Base-by-base conservation (phyloP, 2,797 vertebrate species). In the Sebastes minor region DNA sequence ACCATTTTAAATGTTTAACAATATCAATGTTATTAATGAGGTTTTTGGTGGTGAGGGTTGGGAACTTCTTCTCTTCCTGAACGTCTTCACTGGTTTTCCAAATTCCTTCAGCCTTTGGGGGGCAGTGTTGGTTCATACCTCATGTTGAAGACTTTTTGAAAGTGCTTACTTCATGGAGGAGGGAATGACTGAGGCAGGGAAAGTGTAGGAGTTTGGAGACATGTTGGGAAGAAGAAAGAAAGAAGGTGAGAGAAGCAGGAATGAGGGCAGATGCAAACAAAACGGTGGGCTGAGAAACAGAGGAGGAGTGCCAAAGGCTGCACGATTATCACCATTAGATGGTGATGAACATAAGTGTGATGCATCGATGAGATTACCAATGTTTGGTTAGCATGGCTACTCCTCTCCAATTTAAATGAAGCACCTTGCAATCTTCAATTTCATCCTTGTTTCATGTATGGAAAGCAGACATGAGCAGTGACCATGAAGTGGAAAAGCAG, bases 81-180 rank as follows among this genome's bases (percentile, higher is more conserved):
- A 12, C 7, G 2, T 53, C 52, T 63, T 69, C 35, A 61, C 18
- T 35, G 8, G 12, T 57, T 67, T 60, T 10, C 53, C 55, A 56
- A 57, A 67, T 73, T 33, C 64, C 49, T 71, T 63, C 16, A 42
- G 20, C 88, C 95, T 95, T 85, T 87, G 92, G 95, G 91, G 93
- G 95, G 95, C 95, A 96, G 93, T 96, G 91, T 95, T 95, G 95
- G 16, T 92, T 92, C 93, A 91, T 71, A 85, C 57, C 89, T 91
- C 82, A 57, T 46, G 32, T 18, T n/a, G 33, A 35, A 64, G 74
- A 87, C 84, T 76, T 75, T 53, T 75, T 84, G 46, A 90, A 90
- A 88, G 74, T 86, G 74, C 78, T 90, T 83, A 75, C 67, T 86
- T 77, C 76, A 75, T 61, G 85, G 86, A 89, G 84, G 88, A 88